These are phyloP conservation scores for Neocrepidodera transversa DNA, from an alignment of 2,888 invertebrate genomes.

Conservation along the genomic window DNA sequence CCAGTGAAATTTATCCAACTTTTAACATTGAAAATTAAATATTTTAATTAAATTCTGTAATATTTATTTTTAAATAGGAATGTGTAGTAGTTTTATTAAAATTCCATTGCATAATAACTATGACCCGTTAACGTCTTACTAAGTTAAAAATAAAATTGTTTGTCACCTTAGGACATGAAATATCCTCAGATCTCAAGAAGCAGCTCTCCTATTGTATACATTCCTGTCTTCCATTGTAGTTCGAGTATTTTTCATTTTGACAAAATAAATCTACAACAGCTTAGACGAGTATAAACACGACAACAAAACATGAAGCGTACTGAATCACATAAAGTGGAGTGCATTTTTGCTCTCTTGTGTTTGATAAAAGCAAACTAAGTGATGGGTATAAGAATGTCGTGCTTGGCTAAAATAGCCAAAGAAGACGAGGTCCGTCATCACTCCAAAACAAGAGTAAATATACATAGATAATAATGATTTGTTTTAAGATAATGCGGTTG, in stretches of 20 bases:
- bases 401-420: constrained; percentile 48
- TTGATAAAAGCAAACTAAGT: constrained; percentile 28
- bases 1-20: too few relatives aligned
- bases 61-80: too few relatives aligned
- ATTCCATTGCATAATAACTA: too few relatives aligned
- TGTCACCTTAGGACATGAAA: constrained; percentile 9
- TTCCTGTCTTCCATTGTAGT: constrained; percentile 27
- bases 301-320: constrained; percentile 50
- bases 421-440: constrained; percentile 43
- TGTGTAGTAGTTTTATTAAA: too few relatives aligned
- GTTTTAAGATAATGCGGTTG: constrained; percentile 4
- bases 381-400: constrained; percentile 24
- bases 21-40: too few relatives aligned
- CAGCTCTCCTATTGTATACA: constrained; percentile 20
- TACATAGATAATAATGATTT: constrained; percentile 21
- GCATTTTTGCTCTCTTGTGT: constrained; percentile 32
- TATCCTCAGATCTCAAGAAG: constrained; percentile 9
- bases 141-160: constrained; percentile 3
- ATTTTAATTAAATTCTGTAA: too few relatives aligned
- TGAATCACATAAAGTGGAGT: constrained; percentile 49
- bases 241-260: constrained; percentile 38
- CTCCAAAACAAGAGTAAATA: constrained; percentile 30
- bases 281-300: constrained; percentile 52
- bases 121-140: too few relatives aligned
- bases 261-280: constrained; percentile 50